Evolutionary conservation across 2,113 vertebrate genomes (phyloP).

Genomic region (Heptranchias perlo): DNA sequence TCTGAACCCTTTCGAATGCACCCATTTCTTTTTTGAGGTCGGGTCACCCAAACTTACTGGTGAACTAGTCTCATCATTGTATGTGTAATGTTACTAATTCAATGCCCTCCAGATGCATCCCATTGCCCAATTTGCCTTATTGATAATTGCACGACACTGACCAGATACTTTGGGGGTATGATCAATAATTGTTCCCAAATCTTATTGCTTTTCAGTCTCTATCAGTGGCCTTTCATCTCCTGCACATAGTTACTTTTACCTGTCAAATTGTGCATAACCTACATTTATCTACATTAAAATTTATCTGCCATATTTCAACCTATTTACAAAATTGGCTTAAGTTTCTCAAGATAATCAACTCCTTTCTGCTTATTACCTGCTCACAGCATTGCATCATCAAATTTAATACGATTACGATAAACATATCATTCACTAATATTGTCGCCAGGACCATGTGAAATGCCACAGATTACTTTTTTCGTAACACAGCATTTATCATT

Average conservation of each 20-base stretch:
- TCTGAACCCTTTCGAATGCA: background rate
- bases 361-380: background rate
- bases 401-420: background rate
- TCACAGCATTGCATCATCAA: background rate
- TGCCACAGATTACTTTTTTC: background rate
- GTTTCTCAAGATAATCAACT: background rate
- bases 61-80: background rate
- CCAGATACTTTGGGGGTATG: background rate
- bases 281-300: background rate
- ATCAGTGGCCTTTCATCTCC: background rate
- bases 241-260: background rate
- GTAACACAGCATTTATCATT: background rate
- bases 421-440: background rate
- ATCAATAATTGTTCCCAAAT: background rate
- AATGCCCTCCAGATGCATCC: background rate
- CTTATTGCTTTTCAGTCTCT: background rate
- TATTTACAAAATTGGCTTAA: background rate
- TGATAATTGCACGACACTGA: background rate
- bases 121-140: background rate
- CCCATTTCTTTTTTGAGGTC: background rate
- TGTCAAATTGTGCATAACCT: background rate
- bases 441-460: background rate
- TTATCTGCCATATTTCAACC: background rate
- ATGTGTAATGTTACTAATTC: background rate
- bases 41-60: background rate